Evolutionary conservation across 2,888 invertebrate genomes (phyloP).

Genomic region (Entomobrya proxima): DNA sequence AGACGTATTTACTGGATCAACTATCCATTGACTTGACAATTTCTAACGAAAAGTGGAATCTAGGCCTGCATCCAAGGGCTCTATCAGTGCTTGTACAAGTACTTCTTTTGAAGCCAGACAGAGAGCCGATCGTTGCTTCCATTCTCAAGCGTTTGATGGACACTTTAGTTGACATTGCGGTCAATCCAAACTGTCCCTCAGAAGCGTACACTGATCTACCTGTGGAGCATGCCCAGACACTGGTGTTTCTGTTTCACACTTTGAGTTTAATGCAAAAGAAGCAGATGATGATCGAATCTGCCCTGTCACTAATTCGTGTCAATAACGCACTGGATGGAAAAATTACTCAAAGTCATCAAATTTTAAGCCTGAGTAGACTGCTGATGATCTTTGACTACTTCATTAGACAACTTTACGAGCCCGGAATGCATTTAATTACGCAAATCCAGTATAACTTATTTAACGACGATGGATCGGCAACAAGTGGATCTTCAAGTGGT

Average conservation of each 20-base stretch:
- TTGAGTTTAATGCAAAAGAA: slow-evolving; percentile 98
- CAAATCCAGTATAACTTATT: slow-evolving; percentile 92
- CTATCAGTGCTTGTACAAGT: slow-evolving; percentile 90
- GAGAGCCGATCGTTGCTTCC: slow-evolving; percentile 91
- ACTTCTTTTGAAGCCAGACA: slow-evolving; percentile 88
- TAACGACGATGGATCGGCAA: slow-evolving; percentile 79
- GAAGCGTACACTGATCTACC: slow-evolving; percentile 72
- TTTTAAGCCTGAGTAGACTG: slow-evolving; percentile 89
- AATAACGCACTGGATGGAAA: slow-evolving; percentile 69
- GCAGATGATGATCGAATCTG: slow-evolving; percentile 85
- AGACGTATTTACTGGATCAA: slow-evolving; percentile 85
- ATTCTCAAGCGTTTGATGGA: slow-evolving; percentile 95
- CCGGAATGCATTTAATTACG: slow-evolving; percentile 89
- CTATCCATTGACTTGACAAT: slow-evolving; percentile 83
- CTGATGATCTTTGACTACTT: slow-evolving; percentile 94
- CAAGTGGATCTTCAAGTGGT: slow-evolving; percentile 7
- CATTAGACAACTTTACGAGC: slow-evolving; percentile 96
- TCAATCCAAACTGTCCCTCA: slow-evolving; percentile 27
- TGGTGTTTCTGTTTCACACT: slow-evolving; percentile 95
- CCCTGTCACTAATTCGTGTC: slow-evolving; percentile 75
- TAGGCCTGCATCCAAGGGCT: slow-evolving; percentile 87
- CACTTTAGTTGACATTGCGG: slow-evolving; percentile 90
- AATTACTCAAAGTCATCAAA: slow-evolving; percentile 79
- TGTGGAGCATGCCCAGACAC: slow-evolving; percentile 93
- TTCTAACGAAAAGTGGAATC: slow-evolving; percentile 82